These are phyloP conservation scores for Machimus atricapillus DNA, from an alignment of 2,888 invertebrate species.

Conservation along the genomic window DNA sequence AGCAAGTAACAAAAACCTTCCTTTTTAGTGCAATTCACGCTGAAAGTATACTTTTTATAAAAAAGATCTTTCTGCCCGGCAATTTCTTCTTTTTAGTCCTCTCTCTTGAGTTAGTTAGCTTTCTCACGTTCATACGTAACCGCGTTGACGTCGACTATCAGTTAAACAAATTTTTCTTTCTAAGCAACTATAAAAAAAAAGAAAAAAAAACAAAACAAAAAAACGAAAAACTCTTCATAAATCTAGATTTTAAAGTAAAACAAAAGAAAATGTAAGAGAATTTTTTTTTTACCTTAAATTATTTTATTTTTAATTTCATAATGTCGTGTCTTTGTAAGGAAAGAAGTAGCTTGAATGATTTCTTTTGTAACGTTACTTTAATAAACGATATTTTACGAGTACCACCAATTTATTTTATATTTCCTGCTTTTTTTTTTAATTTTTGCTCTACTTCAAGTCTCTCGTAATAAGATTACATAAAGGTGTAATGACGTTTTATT, in stretches of 20 bases:
- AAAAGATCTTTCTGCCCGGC: conserved; percentile 13
- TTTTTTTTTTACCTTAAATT: conserved; percentile 30
- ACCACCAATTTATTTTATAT: conserved; percentile 47
- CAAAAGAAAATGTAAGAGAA: conserved; percentile 7
- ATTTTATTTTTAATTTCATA: conserved; percentile 25
- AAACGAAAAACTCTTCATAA: background rate
- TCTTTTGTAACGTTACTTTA: conserved; percentile 33
- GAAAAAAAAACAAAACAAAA: no score
- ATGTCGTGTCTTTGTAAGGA: conserved; percentile 5
- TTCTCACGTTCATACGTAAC: background rate
- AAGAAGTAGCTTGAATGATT: conserved; percentile 5
- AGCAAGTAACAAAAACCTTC: background rate
- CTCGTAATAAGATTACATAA: conserved; percentile 45
- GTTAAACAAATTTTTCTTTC: conserved; percentile 1
- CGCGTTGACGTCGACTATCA: background rate
- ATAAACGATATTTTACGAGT: conserved; percentile 23
- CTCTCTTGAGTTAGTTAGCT: conserved; percentile 2
- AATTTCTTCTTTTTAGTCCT: conserved; percentile 6
- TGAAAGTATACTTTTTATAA: conserved; percentile 30
- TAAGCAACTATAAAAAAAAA: background rate
- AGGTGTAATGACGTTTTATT: conserved; percentile 43
- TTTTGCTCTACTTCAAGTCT: conserved; percentile 9
- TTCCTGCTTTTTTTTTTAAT: conserved; percentile 33
- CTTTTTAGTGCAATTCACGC: conserved; percentile 27
- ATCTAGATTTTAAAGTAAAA: conserved; percentile 23